Evolutionary conservation across 2,888 invertebrate genomes (phyloP).

Genomic region (Stenotaenia linearis): DNA sequence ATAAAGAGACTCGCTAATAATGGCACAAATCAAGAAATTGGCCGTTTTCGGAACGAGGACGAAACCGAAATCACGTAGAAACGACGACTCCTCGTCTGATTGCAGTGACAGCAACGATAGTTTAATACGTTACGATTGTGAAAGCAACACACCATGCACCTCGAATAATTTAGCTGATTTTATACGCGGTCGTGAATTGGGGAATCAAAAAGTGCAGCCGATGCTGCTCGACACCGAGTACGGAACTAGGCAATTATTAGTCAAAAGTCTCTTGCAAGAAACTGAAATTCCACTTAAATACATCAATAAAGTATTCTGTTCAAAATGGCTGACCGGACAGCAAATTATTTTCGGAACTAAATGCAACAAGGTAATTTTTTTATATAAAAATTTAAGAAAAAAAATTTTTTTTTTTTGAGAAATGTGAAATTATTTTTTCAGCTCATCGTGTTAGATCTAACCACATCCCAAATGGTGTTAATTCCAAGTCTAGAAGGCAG

Average conservation of each 20-base stretch:
- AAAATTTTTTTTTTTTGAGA: background rate
- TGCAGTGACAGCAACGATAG: background rate
- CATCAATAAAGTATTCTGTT: conserved; percentile 67
- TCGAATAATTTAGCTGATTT: conserved; percentile 35
- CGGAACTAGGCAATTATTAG: conserved; percentile 66
- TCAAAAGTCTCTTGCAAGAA: conserved; percentile 37
- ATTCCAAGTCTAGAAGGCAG: conserved; percentile 43
- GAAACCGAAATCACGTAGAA: background rate
- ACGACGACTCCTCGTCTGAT: background rate
- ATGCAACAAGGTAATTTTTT: conserved; percentile 93
- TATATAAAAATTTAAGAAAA: too few species aligned
- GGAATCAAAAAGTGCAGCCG: conserved; percentile 35
- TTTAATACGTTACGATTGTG: background rate
- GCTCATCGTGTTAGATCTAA: conserved; percentile 87
- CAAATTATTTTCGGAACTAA: conserved; percentile 96
- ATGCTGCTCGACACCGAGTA: conserved; percentile 54
- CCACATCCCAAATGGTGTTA: conserved; percentile 64
- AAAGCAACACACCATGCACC: background rate
- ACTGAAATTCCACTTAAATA: conserved; percentile 33
- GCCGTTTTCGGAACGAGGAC: background rate
- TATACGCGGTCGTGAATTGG: conserved; percentile 33
- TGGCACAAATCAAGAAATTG: conserved; percentile 28
- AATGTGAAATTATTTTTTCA: conserved; percentile 44
- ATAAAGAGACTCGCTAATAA: too few species aligned
- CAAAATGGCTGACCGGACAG: conserved; percentile 89